phyloP scores from a whole-genome alignment of 2,797 vertebrate genomes.

The Tragelaphus oryx region DNA sequence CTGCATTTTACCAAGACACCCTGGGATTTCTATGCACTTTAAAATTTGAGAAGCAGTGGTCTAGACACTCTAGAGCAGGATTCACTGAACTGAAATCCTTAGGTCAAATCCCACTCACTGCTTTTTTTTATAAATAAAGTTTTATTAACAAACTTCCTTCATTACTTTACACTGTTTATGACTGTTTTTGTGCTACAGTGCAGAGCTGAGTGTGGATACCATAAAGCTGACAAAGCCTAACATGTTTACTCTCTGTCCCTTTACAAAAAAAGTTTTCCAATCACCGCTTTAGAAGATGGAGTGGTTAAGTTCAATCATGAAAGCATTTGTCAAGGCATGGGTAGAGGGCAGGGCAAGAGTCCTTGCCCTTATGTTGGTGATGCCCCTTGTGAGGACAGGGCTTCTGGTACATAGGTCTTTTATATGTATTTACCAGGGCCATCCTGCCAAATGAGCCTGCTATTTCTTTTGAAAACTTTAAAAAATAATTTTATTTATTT shows the following conservation, averaged over 20 bases:
- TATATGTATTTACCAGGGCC: not conserved
- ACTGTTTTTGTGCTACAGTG: not conserved
- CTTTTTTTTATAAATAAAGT: not conserved
- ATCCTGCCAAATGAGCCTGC: constrained; percentile 23
- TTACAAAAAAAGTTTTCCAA: not conserved
- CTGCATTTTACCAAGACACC: not conserved
- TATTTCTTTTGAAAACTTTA: not conserved
- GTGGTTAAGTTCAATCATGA: not conserved
- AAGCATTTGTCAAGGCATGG: not conserved
- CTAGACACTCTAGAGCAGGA: not conserved
- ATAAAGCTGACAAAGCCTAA: not conserved
- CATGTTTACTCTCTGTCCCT: not conserved
- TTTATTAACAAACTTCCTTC: not conserved
- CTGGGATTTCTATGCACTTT: not conserved
- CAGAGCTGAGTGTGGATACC: not conserved
- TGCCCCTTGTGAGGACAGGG: not conserved
- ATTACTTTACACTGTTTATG: not conserved
- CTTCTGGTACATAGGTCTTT: not conserved
- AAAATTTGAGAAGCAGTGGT: not conserved
- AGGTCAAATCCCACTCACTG: not conserved
- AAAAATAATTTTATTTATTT: not conserved
- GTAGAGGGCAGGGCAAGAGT: not conserved
- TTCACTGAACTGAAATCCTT: not conserved
- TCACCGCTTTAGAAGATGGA: not conserved
- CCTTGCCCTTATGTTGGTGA: not conserved